Conservation (phyloP, 2,797 vertebrate species). For the Triplophysa yarkandensis region DNA sequence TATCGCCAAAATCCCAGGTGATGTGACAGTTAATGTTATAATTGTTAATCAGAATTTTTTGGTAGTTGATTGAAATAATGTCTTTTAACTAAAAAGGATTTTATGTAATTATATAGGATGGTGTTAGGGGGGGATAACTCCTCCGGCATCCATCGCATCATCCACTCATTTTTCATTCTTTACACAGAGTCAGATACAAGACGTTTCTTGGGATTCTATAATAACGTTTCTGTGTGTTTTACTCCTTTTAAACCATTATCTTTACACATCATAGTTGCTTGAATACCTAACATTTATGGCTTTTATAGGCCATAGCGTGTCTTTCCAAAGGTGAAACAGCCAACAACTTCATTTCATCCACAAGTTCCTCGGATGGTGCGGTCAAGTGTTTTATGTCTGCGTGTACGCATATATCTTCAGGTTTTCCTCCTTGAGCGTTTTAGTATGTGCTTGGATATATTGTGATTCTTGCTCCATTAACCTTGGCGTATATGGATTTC, state of each 20-base stretch:
- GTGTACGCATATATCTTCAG: slow-evolving; percentile 23
- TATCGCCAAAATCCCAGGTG: too few species aligned
- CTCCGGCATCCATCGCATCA: not conserved
- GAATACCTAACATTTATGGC: not conserved
- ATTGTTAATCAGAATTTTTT: not conserved
- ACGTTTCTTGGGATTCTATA: not conserved
- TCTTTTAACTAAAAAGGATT: not conserved
- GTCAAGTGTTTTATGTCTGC: slow-evolving; percentile 22
- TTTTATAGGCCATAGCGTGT: not conserved
- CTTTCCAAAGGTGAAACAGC: not conserved
- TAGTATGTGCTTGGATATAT: slow-evolving; percentile 10
- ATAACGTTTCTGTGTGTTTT: not conserved
- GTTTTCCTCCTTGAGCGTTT: slow-evolving; percentile 1
- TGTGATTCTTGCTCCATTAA: slow-evolving; percentile 13
- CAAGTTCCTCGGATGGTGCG: not conserved
- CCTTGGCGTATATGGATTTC: not conserved
- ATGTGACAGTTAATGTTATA: not conserved
- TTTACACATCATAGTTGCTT: not conserved
- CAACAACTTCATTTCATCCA: not conserved
- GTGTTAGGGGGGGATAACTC: not conserved
- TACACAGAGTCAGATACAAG: not conserved
- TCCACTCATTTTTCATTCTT: slow-evolving; percentile 19
- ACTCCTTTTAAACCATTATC: not conserved
- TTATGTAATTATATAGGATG: not conserved
- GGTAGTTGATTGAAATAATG: slow-evolving; percentile 6